phyloP scores from a whole-genome alignment of 2,797 vertebrate genomes.

The Pipistrellus pygmaeus region DNA sequence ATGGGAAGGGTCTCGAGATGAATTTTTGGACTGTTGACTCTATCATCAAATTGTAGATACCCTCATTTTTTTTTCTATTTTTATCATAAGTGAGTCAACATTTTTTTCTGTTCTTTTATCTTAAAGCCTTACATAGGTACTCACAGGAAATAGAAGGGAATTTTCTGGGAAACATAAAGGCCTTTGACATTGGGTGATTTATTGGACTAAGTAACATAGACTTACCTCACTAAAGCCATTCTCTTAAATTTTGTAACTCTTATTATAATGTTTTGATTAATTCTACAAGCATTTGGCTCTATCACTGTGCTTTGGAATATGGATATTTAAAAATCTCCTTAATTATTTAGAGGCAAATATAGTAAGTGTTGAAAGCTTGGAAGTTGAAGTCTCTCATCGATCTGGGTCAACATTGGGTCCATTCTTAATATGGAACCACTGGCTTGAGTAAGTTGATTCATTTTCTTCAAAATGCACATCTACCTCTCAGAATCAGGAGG shows the following conservation, averaged over 20 bases:
- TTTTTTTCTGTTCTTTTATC: slow-evolving; percentile 38
- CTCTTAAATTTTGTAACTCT: neutral
- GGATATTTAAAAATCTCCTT: neutral
- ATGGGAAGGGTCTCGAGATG: neutral
- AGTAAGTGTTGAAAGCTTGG: neutral
- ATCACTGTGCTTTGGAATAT: neutral
- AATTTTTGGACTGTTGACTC: slow-evolving; percentile 1
- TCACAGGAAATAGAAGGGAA: slow-evolving; percentile 5
- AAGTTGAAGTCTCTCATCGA: neutral
- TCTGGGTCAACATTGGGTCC: neutral
- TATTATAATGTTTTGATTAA: neutral
- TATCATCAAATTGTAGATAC: neutral
- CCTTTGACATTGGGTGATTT: neutral
- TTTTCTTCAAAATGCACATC: neutral
- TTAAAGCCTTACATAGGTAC: neutral
- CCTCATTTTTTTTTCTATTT: slow-evolving; percentile 32
- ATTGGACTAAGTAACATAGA: neutral
- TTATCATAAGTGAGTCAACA: neutral
- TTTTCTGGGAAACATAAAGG: slow-evolving; percentile 14
- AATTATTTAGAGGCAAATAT: neutral
- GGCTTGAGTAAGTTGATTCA: neutral
- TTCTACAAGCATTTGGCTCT: neutral
- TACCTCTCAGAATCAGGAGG: neutral
- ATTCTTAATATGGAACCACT: neutral
- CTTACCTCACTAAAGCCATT: neutral